Conservation (phyloP, 2,888 invertebrate genomes). For the Nomada fucata region DNA sequence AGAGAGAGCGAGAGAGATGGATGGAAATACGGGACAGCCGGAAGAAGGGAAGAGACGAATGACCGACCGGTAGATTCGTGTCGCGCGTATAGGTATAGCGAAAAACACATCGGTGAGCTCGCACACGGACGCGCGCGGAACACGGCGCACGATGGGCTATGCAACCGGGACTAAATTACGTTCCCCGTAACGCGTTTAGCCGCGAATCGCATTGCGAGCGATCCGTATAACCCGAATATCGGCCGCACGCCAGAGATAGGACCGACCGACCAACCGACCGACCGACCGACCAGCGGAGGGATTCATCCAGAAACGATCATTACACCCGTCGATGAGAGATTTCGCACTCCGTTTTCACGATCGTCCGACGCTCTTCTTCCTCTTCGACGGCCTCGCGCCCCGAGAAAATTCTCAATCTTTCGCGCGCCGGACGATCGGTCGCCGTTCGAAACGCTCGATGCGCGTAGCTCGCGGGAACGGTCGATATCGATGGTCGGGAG, state of each 20-base stretch:
- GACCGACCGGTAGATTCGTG: slow-evolving; percentile 63
- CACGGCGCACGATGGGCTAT: slow-evolving; percentile 69
- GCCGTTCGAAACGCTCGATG: not conserved
- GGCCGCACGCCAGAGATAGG: slow-evolving; percentile 73
- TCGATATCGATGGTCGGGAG: slow-evolving; percentile 28
- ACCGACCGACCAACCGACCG: slow-evolving; percentile 62
- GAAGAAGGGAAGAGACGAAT: slow-evolving; percentile 40
- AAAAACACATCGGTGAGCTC: slow-evolving; percentile 61
- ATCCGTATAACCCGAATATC: slow-evolving; percentile 82
- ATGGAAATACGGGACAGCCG: slow-evolving; percentile 19
- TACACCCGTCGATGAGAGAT: slow-evolving; percentile 63
- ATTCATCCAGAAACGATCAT: slow-evolving; percentile 64
- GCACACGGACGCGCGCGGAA: slow-evolving; percentile 60
- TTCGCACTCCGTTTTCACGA: slow-evolving; percentile 53
- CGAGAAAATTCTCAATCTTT: no score
- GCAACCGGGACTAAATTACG: slow-evolving; percentile 81
- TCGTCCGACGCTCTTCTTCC: not conserved
- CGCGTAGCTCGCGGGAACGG: not conserved
- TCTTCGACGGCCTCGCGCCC: not conserved
- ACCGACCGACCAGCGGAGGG: slow-evolving; percentile 53
- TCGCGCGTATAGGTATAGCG: slow-evolving; percentile 68
- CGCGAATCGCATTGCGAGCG: slow-evolving; percentile 82
- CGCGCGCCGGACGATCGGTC: no score
- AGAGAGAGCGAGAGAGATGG: slow-evolving; percentile 21
- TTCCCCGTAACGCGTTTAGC: slow-evolving; percentile 83